A percentile compares a stretch with the other conserved stretches of the same genome.
phyloP scores from a whole-genome alignment of 2,113 vertebrate genomes.

The Gila orcuttii region DNA sequence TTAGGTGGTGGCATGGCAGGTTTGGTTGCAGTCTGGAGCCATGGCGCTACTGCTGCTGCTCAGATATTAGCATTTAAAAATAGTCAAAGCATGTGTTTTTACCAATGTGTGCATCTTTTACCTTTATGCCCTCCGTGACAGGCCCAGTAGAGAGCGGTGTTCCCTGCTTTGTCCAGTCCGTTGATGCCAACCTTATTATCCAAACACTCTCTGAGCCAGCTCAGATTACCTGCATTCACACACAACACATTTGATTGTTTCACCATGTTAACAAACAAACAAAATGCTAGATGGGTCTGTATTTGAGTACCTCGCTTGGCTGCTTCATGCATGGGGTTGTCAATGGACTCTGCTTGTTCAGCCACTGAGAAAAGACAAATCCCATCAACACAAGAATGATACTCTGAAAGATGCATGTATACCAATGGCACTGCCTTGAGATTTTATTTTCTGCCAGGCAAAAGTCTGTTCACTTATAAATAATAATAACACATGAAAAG shows the following conservation, averaged over 20 bases:
- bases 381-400: background rate
- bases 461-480: too few relatives aligned
- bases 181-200: conserved; percentile 96
- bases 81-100: background rate
- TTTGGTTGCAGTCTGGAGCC: too few relatives aligned
- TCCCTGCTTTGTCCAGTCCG: conserved; percentile 96
- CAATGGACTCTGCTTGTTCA: conserved; percentile 94
- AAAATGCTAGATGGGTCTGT: background rate
- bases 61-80: background rate
- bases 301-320: conserved; percentile 87
- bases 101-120: conserved; percentile 54
- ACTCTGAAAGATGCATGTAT: background rate
- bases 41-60: background rate
- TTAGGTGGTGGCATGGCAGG: too few relatives aligned
- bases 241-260: conserved; percentile 24
- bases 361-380: conserved; percentile 78
- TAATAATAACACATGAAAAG: background rate
- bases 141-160: conserved; percentile 95
- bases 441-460: background rate
- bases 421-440: background rate
- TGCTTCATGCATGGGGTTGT: conserved; percentile 97
- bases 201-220: conserved; percentile 96
- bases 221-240: conserved; percentile 85
- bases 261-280: conserved; percentile 36
- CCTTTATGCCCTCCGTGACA: conserved; percentile 96